phyloP scores from a whole-genome alignment of 2,113 vertebrate species.

The Urocynchramus pylzowi region DNA sequence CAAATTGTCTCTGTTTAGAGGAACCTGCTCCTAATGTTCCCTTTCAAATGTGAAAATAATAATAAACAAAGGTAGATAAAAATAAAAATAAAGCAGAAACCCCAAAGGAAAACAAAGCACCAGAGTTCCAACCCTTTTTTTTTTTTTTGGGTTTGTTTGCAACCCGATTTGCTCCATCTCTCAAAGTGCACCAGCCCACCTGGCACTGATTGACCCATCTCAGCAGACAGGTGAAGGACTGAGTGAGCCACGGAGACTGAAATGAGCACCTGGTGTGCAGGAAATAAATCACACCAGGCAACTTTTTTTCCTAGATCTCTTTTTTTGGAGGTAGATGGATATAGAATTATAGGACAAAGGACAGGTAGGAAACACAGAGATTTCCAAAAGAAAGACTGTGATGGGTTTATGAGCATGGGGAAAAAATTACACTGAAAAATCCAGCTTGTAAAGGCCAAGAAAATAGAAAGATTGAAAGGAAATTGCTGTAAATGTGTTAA shows the following conservation, averaged over 20 bases:
- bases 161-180: not conserved
- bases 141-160: not conserved
- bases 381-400: not conserved
- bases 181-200: not conserved
- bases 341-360: not conserved
- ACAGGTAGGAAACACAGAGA: not conserved
- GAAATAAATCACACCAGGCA: not conserved
- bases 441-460: not conserved
- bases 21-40: not conserved
- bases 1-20: not conserved
- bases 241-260: slow-evolving; percentile 4
- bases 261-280: not conserved
- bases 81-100: not conserved
- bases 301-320: not conserved
- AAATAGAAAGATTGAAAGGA: not conserved
- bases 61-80: not conserved
- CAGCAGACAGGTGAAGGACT: not conserved
- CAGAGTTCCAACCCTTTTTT: not conserved
- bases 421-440: not conserved
- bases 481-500: not conserved
- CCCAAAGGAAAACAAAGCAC: not conserved
- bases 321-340: not conserved
- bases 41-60: not conserved
- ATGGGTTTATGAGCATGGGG: not conserved
- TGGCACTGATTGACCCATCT: not conserved